phyloP scores from a whole-genome alignment of 2,113 vertebrate species.

The Tor tambroides region DNA sequence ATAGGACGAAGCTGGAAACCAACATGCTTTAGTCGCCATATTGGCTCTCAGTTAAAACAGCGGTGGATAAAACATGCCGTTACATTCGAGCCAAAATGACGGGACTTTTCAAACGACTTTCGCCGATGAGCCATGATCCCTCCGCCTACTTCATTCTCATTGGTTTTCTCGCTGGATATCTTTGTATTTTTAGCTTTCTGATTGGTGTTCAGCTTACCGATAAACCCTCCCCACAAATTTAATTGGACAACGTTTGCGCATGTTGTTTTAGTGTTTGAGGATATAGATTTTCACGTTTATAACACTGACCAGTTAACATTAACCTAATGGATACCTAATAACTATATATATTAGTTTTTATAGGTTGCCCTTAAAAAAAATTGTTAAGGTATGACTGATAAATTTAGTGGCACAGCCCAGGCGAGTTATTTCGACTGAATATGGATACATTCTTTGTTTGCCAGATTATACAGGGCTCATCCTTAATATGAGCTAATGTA shows the following conservation, averaged over 20 bases:
- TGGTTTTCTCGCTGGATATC: conserved; percentile 25
- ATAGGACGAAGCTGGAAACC: conserved; percentile 58
- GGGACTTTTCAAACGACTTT: conserved; percentile 54
- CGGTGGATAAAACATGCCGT: neutral
- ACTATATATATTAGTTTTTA: neutral
- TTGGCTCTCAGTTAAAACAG: conserved; percentile 62
- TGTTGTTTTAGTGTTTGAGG: neutral
- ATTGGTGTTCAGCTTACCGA: conserved; percentile 7
- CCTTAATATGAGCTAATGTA: neutral
- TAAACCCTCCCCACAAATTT: neutral
- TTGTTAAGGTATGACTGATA: neutral
- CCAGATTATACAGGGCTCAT: neutral
- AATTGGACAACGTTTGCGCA: conserved; percentile 21
- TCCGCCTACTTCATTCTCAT: conserved; percentile 46
- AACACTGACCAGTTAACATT: neutral
- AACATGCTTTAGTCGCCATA: conserved; percentile 60
- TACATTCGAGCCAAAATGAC: conserved; percentile 57
- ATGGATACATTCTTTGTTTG: neutral
- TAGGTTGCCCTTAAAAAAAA: no score
- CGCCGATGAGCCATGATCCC: no score
- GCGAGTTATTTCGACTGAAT: neutral
- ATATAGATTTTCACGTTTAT: neutral
- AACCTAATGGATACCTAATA: no score
- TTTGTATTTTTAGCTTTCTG: neutral
- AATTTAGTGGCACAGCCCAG: neutral